Conservation (phyloP, 1,140 invertebrate species). For the Agrilus planipennis region DNA sequence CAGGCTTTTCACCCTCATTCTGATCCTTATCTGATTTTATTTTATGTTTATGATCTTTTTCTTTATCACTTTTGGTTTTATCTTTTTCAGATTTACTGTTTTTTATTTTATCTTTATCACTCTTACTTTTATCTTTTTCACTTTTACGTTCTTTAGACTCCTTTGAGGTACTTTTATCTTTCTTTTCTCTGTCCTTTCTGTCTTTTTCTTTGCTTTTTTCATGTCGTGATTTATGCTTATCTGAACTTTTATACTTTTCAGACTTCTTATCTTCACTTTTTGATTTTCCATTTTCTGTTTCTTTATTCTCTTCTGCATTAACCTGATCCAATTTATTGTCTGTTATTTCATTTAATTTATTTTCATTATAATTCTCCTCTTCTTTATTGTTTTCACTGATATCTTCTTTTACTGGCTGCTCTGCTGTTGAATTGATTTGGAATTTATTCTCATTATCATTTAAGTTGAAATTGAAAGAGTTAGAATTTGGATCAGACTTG, state of each 20-base stretch:
- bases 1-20: not conserved
- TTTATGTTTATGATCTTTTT: conserved; percentile 13
- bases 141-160: conserved; percentile 16
- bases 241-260: conserved; percentile 25
- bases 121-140: conserved; percentile 20
- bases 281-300: conserved; percentile 11
- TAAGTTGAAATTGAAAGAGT: conserved; percentile 2
- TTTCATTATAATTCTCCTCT: conserved; percentile 3
- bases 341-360: conserved; percentile 7
- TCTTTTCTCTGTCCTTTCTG: conserved; percentile 16
- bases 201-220: conserved; percentile 26
- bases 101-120: conserved; percentile 24
- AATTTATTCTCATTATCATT: not conserved
- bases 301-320: conserved; percentile 10
- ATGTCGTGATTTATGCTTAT: conserved; percentile 25
- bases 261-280: conserved; percentile 36
- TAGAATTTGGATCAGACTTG: conserved; percentile 6
- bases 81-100: conserved; percentile 15
- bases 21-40: conserved; percentile 12
- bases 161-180: conserved; percentile 19
- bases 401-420: conserved; percentile 2
- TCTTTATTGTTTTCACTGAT: conserved; percentile 8
- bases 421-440: not conserved
- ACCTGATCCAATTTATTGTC: conserved; percentile 6
- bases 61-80: conserved; percentile 10